Conservation (phyloP, 2,888 invertebrate genomes). For the Myathropa florea region DNA sequence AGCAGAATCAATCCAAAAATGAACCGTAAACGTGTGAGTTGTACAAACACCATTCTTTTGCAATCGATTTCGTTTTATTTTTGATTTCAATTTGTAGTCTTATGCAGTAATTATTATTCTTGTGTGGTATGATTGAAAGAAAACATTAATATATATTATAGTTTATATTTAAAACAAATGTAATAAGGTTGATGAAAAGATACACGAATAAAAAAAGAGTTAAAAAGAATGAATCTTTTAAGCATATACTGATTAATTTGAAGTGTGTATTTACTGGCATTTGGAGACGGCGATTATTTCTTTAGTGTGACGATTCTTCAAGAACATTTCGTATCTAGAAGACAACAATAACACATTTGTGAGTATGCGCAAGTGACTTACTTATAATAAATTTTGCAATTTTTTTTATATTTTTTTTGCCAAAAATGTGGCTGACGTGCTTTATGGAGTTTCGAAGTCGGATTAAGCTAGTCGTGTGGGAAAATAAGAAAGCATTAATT, state of each 20-base stretch:
- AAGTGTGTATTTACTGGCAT: too few relatives aligned
- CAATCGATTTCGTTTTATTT: slow-evolving; percentile 28
- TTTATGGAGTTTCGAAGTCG: too few relatives aligned
- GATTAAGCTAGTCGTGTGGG: too few relatives aligned
- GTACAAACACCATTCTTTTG: slow-evolving; percentile 1
- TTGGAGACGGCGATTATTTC: too few relatives aligned
- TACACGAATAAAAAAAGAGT: background rate
- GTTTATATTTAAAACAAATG: slow-evolving; percentile 6
- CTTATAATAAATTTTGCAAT: too few relatives aligned
- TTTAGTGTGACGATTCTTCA: too few relatives aligned
- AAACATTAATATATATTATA: slow-evolving; percentile 11
- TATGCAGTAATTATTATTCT: slow-evolving; percentile 32
- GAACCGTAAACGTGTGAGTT: background rate
- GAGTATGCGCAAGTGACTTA: too few relatives aligned
- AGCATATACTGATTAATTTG: background rate
- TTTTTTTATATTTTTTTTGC: too few relatives aligned
- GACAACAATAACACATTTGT: too few relatives aligned
- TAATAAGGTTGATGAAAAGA: background rate
- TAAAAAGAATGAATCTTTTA: background rate
- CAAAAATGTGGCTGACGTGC: too few relatives aligned
- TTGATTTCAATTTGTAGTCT: slow-evolving; percentile 21
- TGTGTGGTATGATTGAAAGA: slow-evolving; percentile 51
- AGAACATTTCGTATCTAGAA: too few relatives aligned
- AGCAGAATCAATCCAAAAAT: background rate
- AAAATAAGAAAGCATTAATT: too few relatives aligned